Conservation (phyloP, 2,113 vertebrate species). For the Tursiops truncatus region DNA sequence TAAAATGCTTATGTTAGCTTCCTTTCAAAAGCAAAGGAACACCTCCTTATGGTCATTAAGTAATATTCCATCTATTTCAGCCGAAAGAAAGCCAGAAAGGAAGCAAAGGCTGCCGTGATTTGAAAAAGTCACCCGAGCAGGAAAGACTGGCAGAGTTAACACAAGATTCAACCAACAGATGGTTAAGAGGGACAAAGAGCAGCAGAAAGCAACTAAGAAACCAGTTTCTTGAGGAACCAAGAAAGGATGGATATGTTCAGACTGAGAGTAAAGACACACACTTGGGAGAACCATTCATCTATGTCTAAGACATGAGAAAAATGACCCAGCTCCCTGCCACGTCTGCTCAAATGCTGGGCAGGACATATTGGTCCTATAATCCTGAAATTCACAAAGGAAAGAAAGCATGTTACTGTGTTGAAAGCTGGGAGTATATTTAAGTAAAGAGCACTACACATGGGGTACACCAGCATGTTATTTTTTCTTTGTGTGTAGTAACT, state of each 20-base stretch:
- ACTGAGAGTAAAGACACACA: neutral
- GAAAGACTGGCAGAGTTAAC: neutral
- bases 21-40: neutral
- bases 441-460: neutral
- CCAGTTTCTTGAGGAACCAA: neutral
- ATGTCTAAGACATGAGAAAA: slow-evolving; percentile 20
- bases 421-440: neutral
- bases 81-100: neutral
- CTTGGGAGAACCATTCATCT: neutral
- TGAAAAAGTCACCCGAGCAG: neutral
- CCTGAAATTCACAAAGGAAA: neutral
- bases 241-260: neutral
- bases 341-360: neutral
- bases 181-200: neutral
- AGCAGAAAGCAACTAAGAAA: neutral
- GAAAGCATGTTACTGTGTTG: neutral
- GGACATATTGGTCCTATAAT: neutral
- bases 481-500: slow-evolving; percentile 2
- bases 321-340: neutral
- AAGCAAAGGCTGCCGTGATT: neutral
- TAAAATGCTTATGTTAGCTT: neutral
- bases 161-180: neutral
- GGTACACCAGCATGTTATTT: neutral
- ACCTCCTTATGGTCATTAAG: neutral
- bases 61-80: neutral